Evolutionary conservation across 2,888 invertebrate genomes (phyloP).

Genomic region (Papilio elwesi): DNA sequence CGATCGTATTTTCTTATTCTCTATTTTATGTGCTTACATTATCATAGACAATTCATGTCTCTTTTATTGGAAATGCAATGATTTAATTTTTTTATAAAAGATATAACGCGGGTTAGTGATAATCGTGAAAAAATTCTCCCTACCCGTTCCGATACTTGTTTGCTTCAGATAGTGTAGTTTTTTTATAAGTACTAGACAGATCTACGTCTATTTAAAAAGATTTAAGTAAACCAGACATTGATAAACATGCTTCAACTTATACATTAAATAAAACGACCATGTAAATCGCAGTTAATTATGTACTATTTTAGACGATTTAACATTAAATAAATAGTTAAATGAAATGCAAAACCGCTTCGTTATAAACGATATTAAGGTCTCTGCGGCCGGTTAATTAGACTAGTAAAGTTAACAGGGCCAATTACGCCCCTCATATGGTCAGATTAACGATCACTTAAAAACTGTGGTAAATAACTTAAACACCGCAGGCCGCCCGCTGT

Average conservation of each 20-base stretch:
- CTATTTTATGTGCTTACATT: too few relatives aligned
- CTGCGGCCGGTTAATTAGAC: constrained; percentile 30
- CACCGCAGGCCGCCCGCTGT: constrained; percentile 13
- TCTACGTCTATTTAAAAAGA: constrained; percentile 2
- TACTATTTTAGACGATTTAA: constrained; percentile 2
- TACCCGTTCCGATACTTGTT: too few relatives aligned
- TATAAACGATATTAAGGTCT: constrained; percentile 35
- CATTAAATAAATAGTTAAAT: constrained; percentile 28
- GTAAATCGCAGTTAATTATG: constrained; percentile 18
- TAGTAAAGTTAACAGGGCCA: constrained; percentile 34
- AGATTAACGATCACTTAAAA: constrained; percentile 38
- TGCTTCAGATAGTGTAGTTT: too few relatives aligned
- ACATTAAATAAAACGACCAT: background rate
- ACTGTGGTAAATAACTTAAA: constrained; percentile 44
- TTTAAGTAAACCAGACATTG: constrained; percentile 10
- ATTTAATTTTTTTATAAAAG: too few relatives aligned
- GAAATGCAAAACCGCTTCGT: constrained; percentile 34
- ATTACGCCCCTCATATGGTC: constrained; percentile 39
- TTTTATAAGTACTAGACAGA: background rate
- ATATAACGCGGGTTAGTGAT: too few relatives aligned
- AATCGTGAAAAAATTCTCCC: too few relatives aligned
- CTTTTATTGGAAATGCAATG: too few relatives aligned
- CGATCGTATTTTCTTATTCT: too few relatives aligned
- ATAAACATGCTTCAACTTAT: background rate
- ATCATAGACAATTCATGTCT: too few relatives aligned